phyloP scores from a whole-genome alignment of 2,888 invertebrate species.

The Tachina fera region DNA sequence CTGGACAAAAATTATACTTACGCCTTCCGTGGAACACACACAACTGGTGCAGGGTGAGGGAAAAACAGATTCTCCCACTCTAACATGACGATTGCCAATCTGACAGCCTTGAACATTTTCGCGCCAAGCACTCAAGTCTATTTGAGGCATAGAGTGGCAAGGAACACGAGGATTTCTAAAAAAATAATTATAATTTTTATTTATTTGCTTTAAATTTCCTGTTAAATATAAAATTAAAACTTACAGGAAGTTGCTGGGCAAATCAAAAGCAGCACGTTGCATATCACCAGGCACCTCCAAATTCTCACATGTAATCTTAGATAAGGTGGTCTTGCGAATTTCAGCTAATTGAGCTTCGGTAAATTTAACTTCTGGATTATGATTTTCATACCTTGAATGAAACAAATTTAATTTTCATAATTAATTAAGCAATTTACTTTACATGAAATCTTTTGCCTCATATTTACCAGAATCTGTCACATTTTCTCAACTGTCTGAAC shows the following conservation, averaged over 20 bases:
- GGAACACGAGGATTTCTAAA: conserved; percentile 92
- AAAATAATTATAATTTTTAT: not conserved
- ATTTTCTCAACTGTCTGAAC: conserved; percentile 94
- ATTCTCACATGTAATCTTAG: conserved; percentile 95
- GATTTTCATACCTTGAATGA: conserved; percentile 90
- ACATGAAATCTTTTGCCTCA: not conserved
- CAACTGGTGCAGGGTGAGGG: conserved; percentile 96
- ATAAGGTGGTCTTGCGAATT: conserved; percentile 92
- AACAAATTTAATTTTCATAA: not conserved
- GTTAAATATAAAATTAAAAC: conserved; percentile 75
- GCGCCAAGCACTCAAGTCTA: conserved; percentile 93
- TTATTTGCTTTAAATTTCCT: not conserved
- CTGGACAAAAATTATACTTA: conserved; percentile 83
- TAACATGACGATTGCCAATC: conserved; percentile 90
- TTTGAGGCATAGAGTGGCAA: conserved; percentile 90
- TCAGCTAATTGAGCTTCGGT: conserved; percentile 94
- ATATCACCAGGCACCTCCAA: conserved; percentile 93
- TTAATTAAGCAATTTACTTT: not conserved
- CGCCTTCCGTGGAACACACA: conserved; percentile 93
- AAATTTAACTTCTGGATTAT: conserved; percentile 90
- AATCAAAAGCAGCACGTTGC: conserved; percentile 94
- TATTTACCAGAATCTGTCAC: conserved; percentile 94
- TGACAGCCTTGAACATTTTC: conserved; percentile 92
- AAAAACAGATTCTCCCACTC: conserved; percentile 92
- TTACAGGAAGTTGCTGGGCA: conserved; percentile 94